These are phyloP conservation scores for Tipula vernalis DNA, from an alignment of 2,888 invertebrate genomes.

Conservation along the genomic window DNA sequence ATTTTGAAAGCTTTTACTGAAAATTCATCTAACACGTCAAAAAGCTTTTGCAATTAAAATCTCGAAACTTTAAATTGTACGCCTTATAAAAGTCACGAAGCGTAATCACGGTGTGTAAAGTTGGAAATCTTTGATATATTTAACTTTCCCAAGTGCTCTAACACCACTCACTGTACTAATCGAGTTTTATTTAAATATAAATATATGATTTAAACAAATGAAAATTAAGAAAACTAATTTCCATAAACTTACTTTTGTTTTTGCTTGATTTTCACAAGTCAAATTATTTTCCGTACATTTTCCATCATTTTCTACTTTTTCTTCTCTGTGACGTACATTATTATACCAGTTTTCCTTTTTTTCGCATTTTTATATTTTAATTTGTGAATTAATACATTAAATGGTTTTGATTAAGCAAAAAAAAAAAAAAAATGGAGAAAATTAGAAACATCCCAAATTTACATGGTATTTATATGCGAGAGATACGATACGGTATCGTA, in stretches of 20 bases:
- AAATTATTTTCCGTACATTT: not conserved
- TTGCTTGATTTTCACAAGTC: not conserved
- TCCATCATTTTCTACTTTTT: not conserved
- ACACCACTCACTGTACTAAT: not conserved
- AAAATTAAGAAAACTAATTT: not conserved
- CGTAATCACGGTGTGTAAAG: no score
- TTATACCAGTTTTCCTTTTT: not conserved
- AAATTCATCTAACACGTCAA: no score
- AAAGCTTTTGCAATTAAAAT: no score
- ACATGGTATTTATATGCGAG: not conserved
- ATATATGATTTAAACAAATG: not conserved
- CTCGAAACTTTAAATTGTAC: no score
- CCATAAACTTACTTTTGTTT: not conserved
- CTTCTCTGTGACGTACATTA: not conserved
- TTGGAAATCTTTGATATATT: no score
- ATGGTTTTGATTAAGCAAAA: not conserved
- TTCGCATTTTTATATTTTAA: constrained; percentile 4
- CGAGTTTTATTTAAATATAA: not conserved
- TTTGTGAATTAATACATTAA: constrained; percentile 4
- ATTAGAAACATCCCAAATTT: not conserved
- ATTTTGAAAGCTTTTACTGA: no score
- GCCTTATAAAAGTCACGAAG: no score
- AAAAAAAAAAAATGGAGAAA: not conserved
- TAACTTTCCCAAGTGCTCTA: no score
- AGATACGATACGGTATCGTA: not conserved